These are phyloP conservation scores for Salvelinus namaycush DNA, from an alignment of 2,113 vertebrate genomes.

Conservation along the genomic window DNA sequence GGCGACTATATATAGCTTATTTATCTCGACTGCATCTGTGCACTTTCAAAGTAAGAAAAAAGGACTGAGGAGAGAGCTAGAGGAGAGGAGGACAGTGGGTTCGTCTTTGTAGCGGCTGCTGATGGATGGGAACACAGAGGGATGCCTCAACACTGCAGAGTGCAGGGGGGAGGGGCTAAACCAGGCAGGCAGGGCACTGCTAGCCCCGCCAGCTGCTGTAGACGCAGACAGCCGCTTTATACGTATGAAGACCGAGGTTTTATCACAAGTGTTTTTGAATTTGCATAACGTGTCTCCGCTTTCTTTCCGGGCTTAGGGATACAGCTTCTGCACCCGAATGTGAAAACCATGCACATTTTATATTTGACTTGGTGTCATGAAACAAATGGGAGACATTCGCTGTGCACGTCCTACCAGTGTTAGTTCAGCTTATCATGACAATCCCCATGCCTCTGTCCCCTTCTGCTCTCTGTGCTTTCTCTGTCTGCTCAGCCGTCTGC, in stretches of 20 bases:
- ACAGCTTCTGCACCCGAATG: background rate
- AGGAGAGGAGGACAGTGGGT: conserved; percentile 57
- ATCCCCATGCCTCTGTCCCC: background rate
- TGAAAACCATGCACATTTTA: conserved; percentile 40
- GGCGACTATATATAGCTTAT: background rate
- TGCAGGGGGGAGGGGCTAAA: background rate
- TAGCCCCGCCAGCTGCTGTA: too few species aligned
- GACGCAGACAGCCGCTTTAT: too few species aligned
- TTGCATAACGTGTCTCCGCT: too few species aligned
- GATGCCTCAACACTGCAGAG: conserved; percentile 82
- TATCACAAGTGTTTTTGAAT: too few species aligned
- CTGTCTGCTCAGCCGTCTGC: conserved; percentile 47
- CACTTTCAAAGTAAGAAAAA: conserved; percentile 64
- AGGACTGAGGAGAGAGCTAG: conserved; percentile 45
- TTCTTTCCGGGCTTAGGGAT: too few species aligned
- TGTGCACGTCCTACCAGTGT: background rate
- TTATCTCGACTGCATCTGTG: background rate
- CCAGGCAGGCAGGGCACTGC: too few species aligned
- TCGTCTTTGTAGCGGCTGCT: conserved; percentile 85
- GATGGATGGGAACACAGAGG: conserved; percentile 87
- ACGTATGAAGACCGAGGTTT: too few species aligned
- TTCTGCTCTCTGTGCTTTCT: conserved; percentile 1
- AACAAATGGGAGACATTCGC: background rate
- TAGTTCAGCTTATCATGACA: background rate
- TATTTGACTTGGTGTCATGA: background rate